phyloP scores from a whole-genome alignment of 2,888 invertebrate genomes.

The Scaptomyza reducta region DNA sequence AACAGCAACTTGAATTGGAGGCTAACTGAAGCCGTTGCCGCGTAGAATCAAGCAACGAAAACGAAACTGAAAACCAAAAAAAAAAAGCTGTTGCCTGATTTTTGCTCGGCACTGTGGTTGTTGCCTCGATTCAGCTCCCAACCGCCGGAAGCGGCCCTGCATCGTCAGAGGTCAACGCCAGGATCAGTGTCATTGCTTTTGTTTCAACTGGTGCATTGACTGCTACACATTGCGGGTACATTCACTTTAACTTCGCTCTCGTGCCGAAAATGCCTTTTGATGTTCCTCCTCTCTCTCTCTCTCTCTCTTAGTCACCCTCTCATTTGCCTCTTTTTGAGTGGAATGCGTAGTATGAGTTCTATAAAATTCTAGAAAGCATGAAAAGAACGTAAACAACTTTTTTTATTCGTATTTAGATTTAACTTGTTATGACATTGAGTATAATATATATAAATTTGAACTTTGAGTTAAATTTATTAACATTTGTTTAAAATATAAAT shows the following conservation, averaged over 20 bases:
- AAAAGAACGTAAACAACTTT: too few relatives aligned
- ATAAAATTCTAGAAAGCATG: conserved; percentile 29
- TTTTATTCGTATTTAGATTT: too few relatives aligned
- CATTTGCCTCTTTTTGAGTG: not conserved
- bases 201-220: conserved; percentile 58
- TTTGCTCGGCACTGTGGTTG: not conserved
- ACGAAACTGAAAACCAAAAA: conserved; percentile 59
- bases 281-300: not conserved
- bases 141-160: conserved; percentile 53
- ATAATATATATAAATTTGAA: too few relatives aligned
- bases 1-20: conserved; percentile 59
- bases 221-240: conserved; percentile 41
- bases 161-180: conserved; percentile 73
- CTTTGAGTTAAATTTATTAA: too few relatives aligned
- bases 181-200: conserved; percentile 78
- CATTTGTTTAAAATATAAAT: too few relatives aligned
- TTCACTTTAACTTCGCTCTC: conserved; percentile 58
- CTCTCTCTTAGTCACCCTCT: not conserved
- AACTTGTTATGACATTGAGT: too few relatives aligned
- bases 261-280: conserved; percentile 41
- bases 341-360: conserved; percentile 16
- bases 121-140: too few relatives aligned
- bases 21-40: conserved; percentile 62
- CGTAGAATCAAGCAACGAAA: conserved; percentile 67
- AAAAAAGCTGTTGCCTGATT: not conserved